Conservation (phyloP, 2,113 vertebrate species). For the Heterotilapia buettikoferi region DNA sequence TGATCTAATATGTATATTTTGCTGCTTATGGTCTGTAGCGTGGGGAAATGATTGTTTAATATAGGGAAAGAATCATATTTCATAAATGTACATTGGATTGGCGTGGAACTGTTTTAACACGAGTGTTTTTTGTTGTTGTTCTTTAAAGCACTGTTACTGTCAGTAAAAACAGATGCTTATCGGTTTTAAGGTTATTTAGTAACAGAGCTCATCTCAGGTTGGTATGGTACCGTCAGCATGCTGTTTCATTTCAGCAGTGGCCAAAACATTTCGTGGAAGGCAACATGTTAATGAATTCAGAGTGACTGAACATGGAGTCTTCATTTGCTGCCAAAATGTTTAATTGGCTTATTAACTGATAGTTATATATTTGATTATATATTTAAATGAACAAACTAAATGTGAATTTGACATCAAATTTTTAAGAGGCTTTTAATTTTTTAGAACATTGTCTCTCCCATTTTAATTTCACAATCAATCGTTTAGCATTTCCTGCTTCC, state of each 20-base stretch:
- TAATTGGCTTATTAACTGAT: not conserved
- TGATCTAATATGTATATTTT: not conserved
- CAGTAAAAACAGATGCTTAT: not conserved
- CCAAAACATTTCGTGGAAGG: not conserved
- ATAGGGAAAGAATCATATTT: slow-evolving; percentile 1
- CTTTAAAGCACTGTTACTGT: not conserved
- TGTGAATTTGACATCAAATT: not conserved
- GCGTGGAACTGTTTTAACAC: not conserved
- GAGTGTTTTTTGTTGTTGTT: not conserved
- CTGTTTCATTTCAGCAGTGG: not conserved
- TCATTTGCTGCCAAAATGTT: not conserved
- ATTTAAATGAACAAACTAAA: not conserved
- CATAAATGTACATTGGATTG: not conserved
- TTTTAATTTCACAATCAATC: not conserved
- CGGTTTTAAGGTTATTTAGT: not conserved
- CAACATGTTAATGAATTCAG: not conserved
- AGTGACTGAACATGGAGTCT: not conserved
- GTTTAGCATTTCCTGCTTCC: not conserved
- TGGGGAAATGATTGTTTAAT: not conserved
- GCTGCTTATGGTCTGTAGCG: not conserved
- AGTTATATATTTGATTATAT: not conserved
- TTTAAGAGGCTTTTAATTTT: not conserved
- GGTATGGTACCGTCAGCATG: not conserved
- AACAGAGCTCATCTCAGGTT: not conserved
- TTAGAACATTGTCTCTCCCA: not conserved